These are phyloP conservation scores for Meleagris gallopavo DNA, from an alignment of 2,113 vertebrate genomes.

Conservation along the genomic window DNA sequence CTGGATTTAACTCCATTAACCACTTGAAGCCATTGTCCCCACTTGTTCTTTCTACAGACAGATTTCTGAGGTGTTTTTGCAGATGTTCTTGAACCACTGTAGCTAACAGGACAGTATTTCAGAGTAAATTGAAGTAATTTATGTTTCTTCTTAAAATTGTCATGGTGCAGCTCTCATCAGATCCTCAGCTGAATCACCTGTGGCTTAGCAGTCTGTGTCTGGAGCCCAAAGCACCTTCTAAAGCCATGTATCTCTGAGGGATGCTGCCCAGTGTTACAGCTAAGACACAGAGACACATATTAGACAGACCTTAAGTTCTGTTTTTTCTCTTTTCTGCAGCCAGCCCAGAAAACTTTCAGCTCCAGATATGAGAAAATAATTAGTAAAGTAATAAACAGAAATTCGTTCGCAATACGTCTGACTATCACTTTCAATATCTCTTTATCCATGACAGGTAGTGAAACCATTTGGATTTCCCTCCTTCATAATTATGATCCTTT, in stretches of 20 bases:
- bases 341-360: not conserved
- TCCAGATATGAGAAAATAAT: not conserved
- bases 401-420: not conserved
- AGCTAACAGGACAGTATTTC: not conserved
- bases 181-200: not conserved
- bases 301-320: not conserved
- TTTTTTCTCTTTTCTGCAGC: not conserved
- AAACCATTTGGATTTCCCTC: not conserved
- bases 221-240: not conserved
- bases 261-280: not conserved
- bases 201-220: not conserved
- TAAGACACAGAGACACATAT: rapidly evolving
- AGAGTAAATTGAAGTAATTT: not conserved
- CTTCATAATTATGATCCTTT: not conserved
- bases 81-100: not conserved
- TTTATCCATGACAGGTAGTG: not conserved
- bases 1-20: too few species aligned
- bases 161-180: not conserved
- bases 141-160: not conserved
- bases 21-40: not conserved
- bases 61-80: not conserved
- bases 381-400: not conserved
- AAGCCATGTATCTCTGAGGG: not conserved
- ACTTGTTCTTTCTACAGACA: not conserved
- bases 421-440: constrained; percentile 21